Conservation (phyloP, 1,140 invertebrate genomes). For the Drosophila subpulchrella region DNA sequence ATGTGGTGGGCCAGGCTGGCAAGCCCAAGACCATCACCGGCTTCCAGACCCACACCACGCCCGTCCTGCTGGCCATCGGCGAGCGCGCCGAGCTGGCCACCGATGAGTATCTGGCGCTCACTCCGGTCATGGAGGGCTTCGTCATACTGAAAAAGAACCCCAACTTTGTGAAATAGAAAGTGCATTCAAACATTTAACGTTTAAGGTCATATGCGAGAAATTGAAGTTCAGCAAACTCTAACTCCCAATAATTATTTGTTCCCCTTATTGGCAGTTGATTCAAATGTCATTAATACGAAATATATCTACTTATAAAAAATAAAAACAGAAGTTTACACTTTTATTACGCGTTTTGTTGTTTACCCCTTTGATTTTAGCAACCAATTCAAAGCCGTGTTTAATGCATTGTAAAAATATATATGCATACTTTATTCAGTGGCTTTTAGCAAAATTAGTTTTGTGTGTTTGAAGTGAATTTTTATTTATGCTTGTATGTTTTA, state of each 20-base stretch:
- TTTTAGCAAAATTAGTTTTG: slow-evolving; percentile 24
- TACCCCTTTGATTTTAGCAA: too few relatives aligned
- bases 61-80: slow-evolving; percentile 97
- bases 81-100: slow-evolving; percentile 99
- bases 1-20: slow-evolving; percentile 99
- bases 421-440: slow-evolving; percentile 48
- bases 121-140: slow-evolving; percentile 99
- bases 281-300: slow-evolving; percentile 40
- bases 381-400: background rate
- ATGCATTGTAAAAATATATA: slow-evolving; percentile 50
- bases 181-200: slow-evolving; percentile 38
- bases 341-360: background rate
- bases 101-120: slow-evolving; percentile 97
- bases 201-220: slow-evolving; percentile 34
- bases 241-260: slow-evolving; percentile 19
- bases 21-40: slow-evolving; percentile 99
- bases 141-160: slow-evolving; percentile 98
- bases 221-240: slow-evolving; percentile 32
- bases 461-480: slow-evolving; percentile 23
- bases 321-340: background rate
- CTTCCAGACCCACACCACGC: slow-evolving; percentile 99
- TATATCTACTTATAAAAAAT: slow-evolving; percentile 32
- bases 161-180: slow-evolving; percentile 79
- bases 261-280: slow-evolving; percentile 25
- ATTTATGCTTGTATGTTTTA: slow-evolving; percentile 26